Percentiles rank a stretch among this genome's conserved stretches.
phyloP scores from a whole-genome alignment of 2,888 invertebrate genomes.

The Aethes cnicana region DNA sequence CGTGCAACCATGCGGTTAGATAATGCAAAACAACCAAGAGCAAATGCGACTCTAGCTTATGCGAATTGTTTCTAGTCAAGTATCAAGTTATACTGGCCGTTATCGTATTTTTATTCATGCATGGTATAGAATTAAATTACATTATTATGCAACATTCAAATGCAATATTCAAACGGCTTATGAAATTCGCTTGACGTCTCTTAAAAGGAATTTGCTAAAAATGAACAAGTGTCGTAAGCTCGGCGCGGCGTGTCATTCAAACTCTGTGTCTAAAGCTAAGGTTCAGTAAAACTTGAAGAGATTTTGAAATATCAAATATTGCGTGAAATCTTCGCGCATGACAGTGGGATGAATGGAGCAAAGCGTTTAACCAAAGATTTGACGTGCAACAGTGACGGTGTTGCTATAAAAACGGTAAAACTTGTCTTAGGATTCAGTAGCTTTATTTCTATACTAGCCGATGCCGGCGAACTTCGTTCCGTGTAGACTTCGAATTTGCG shows the following conservation, averaged over 20 bases:
- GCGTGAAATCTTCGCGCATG: background rate
- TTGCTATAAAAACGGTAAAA: too few relatives aligned
- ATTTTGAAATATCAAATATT: constrained; percentile 1
- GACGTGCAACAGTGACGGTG: too few relatives aligned
- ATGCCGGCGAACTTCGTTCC: too few relatives aligned
- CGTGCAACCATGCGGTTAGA: constrained; percentile 51
- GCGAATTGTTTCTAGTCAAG: constrained; percentile 33
- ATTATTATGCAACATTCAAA: constrained; percentile 33
- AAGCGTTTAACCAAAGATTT: too few relatives aligned
- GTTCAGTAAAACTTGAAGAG: constrained; percentile 1
- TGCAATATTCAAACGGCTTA: constrained; percentile 28
- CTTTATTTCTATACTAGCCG: too few relatives aligned
- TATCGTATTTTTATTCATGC: constrained; percentile 45
- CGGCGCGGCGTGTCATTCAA: constrained; percentile 5
- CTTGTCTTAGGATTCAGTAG: too few relatives aligned
- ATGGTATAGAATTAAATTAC: constrained; percentile 41
- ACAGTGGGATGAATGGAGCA: too few relatives aligned
- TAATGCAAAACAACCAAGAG: constrained; percentile 51
- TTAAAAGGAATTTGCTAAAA: constrained; percentile 20
- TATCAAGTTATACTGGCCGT: constrained; percentile 38
- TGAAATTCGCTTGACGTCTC: constrained; percentile 11
- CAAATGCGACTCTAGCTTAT: constrained; percentile 10
- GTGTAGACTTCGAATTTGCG: too few relatives aligned
- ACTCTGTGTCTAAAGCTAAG: background rate
- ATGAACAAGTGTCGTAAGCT: constrained; percentile 12